Evolutionary conservation across 1,140 invertebrate species (phyloP).

Genomic region (Pentalonia nigronervosa): DNA sequence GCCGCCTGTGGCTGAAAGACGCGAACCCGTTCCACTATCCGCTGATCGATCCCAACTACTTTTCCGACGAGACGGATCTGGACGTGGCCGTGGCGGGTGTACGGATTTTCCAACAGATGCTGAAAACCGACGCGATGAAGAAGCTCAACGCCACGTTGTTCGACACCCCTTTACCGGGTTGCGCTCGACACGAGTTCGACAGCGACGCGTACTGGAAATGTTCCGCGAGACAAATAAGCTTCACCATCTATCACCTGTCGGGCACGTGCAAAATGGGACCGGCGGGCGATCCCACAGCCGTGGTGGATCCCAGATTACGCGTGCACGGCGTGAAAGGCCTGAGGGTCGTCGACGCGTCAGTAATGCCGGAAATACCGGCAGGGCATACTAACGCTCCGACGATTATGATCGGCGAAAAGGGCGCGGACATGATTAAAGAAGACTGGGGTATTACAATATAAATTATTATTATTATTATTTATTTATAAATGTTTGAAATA

Average conservation of each 20-base stretch:
- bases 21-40: conserved; percentile 71
- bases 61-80: conserved; percentile 64
- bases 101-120: conserved; percentile 72
- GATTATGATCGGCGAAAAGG: conserved; percentile 82
- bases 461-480: conserved; percentile 66
- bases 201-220: conserved; percentile 76
- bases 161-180: conserved; percentile 64
- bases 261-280: conserved; percentile 75
- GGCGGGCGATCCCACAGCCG: conserved; percentile 66
- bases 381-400: conserved; percentile 80
- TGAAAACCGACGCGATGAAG: conserved; percentile 72
- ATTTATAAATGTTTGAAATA: no score
- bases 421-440: conserved; percentile 77
- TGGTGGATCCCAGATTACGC: conserved; percentile 70
- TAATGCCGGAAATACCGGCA: conserved; percentile 79
- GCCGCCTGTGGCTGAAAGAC: conserved; percentile 67
- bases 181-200: conserved; percentile 65
- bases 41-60: conserved; percentile 76
- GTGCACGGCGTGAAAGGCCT: conserved; percentile 76
- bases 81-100: conserved; percentile 71
- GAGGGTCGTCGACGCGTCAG: conserved; percentile 77
- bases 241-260: conserved; percentile 67
- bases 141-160: conserved; percentile 69
- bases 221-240: conserved; percentile 65
- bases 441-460: conserved; percentile 63